Conservation (phyloP, 2,888 invertebrate genomes). For the Eurois occulta region DNA sequence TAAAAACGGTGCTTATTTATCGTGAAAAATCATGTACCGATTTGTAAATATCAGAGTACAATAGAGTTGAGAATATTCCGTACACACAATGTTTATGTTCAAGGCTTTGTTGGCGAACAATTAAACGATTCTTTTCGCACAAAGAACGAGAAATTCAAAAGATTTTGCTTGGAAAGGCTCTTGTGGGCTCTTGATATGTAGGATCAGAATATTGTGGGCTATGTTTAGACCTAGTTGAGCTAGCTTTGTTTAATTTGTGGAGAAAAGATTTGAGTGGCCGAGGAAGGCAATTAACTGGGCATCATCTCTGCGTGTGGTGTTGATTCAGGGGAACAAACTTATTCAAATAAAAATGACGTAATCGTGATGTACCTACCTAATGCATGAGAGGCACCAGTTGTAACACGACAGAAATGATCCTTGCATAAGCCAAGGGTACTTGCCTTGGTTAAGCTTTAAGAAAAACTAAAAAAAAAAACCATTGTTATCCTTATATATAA, state of each 20-base stretch:
- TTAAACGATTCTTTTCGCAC: constrained; percentile 59
- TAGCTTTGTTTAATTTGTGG: constrained; percentile 19
- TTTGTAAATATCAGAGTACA: constrained; percentile 60
- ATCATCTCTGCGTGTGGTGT: not conserved
- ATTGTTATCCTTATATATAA: too few relatives aligned
- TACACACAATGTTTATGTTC: constrained; percentile 50
- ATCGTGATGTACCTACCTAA: too few relatives aligned
- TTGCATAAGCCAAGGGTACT: too few relatives aligned
- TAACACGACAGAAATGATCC: too few relatives aligned
- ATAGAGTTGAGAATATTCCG: constrained; percentile 47
- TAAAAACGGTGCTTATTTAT: constrained; percentile 29
- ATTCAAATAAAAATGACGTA: not conserved
- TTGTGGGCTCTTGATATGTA: constrained; percentile 35
- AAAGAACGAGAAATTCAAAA: constrained; percentile 53
- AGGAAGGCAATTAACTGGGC: not conserved
- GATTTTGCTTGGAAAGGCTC: constrained; percentile 50
- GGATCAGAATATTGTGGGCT: constrained; percentile 18
- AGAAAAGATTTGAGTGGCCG: constrained; percentile 3
- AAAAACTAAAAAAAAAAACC: too few relatives aligned
- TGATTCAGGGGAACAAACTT: not conserved
- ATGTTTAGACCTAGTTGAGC: constrained; percentile 25
- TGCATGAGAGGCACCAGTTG: too few relatives aligned
- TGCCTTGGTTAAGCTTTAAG: too few relatives aligned
- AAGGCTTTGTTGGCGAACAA: constrained; percentile 59
- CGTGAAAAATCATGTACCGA: constrained; percentile 50